Conservation (phyloP, 2,113 vertebrate genomes). For the Ornithorhynchus anatinus region DNA sequence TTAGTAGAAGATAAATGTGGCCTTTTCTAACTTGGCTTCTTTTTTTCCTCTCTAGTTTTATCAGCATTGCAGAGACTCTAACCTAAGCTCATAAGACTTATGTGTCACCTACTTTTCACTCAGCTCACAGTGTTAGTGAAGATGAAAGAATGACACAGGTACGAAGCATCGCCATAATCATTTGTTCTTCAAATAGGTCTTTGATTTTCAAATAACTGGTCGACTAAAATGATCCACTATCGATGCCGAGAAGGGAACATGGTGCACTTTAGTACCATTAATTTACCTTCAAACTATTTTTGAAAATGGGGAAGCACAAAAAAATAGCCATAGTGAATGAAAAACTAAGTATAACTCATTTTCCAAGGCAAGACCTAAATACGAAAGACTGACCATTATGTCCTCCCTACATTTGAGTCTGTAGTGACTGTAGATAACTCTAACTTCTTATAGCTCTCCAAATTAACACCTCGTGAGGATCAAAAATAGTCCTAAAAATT, state of each 20-base stretch:
- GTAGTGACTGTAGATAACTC: slow-evolving; percentile 37
- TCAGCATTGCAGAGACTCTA: background rate
- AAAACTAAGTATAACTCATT: slow-evolving; percentile 31
- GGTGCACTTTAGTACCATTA: slow-evolving; percentile 10
- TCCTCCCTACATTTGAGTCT: slow-evolving; percentile 30
- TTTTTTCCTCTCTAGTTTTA: background rate
- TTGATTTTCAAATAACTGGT: background rate
- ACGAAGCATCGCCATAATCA: background rate
- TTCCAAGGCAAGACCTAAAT: slow-evolving; percentile 38
- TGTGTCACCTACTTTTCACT: background rate
- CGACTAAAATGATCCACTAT: background rate
- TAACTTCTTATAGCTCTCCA: slow-evolving; percentile 33
- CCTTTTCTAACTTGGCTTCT: background rate
- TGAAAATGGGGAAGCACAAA: background rate
- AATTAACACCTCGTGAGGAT: slow-evolving; percentile 31
- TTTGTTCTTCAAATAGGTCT: background rate
- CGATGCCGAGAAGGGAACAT: background rate
- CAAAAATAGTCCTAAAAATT: slow-evolving; percentile 44
- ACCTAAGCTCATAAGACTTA: background rate
- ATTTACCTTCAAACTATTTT: background rate
- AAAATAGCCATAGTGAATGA: slow-evolving; percentile 24
- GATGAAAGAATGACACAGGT: background rate
- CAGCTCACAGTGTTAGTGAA: background rate
- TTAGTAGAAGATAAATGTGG: background rate
- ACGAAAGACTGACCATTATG: slow-evolving; percentile 50